Percentiles rank a stretch among this genome's conserved stretches.
phyloP scores from a whole-genome alignment of 2,113 vertebrate species.

The Ptyas mucosa region DNA sequence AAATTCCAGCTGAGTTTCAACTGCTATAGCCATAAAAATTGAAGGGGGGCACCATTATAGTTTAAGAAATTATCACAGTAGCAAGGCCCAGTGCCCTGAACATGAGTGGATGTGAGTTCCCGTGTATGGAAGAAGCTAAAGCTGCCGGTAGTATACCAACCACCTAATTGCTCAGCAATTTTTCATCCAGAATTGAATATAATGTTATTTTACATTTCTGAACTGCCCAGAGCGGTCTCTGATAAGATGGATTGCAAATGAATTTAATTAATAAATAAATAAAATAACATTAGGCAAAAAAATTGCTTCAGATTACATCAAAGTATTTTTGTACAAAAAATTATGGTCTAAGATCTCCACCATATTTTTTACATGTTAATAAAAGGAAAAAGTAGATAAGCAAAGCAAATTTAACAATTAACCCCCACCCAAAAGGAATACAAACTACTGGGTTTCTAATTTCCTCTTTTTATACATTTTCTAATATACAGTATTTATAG shows the following conservation, averaged over 20 bases:
- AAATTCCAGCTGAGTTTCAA: background rate
- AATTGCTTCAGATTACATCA: background rate
- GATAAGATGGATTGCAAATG: background rate
- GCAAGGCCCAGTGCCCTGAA: background rate
- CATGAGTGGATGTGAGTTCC: background rate
- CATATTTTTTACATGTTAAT: background rate
- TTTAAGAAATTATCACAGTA: background rate
- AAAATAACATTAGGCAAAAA: background rate
- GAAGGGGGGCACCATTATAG: background rate
- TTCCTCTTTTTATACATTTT: background rate
- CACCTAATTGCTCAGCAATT: background rate
- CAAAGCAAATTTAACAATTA: background rate
- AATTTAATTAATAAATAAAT: background rate
- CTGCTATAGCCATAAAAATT: background rate
- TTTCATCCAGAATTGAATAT: background rate
- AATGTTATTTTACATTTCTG: background rate
- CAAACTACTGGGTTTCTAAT: background rate
- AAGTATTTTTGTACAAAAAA: background rate
- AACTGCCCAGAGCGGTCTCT: background rate
- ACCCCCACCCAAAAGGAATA: background rate
- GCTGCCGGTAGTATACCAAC: background rate
- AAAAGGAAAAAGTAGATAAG: background rate
- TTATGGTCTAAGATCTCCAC: background rate
- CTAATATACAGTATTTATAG: background rate
- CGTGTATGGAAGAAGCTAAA: background rate